A percentile compares a stretch with the other conserved stretches of the same genome.
These are phyloP conservation scores for Anser cygnoides DNA, from an alignment of 2,113 vertebrate genomes.

Conservation along the genomic window DNA sequence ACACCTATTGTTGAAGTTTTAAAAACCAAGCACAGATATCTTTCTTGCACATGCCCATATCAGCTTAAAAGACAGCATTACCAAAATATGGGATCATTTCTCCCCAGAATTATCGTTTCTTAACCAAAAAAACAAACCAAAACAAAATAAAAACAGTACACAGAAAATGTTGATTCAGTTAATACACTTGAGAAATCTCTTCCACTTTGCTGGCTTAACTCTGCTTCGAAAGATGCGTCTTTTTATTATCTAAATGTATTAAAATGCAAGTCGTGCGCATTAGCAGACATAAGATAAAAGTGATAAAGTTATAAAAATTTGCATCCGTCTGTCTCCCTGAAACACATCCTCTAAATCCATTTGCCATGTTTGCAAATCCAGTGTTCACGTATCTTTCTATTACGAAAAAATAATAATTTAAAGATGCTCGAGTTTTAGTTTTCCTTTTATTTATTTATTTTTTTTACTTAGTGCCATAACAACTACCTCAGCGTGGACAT, in stretches of 20 bases:
- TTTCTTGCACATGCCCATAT: background rate
- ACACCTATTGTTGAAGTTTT: background rate
- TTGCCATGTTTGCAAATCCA: background rate
- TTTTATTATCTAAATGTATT: slow-evolving; percentile 1
- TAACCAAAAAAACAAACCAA: background rate
- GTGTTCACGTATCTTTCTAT: background rate
- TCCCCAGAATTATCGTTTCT: background rate
- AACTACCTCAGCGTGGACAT: background rate
- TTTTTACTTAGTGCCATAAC: background rate
- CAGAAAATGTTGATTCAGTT: background rate
- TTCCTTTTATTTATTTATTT: background rate
- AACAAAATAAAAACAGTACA: background rate
- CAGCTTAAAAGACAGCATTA: background rate
- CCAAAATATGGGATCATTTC: background rate
- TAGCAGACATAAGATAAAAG: background rate
- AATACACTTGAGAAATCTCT: background rate
- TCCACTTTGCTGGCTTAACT: background rate
- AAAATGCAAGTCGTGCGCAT: background rate
- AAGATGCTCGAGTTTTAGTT: background rate
- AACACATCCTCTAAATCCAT: background rate
- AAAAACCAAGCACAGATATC: background rate
- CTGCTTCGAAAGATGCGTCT: background rate
- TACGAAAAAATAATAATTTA: background rate
- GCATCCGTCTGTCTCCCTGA: background rate
- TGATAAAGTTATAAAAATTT: slow-evolving; percentile 12